phyloP scores from a whole-genome alignment of 2,888 invertebrate genomes.

The Gnatocerus cornutus region DNA sequence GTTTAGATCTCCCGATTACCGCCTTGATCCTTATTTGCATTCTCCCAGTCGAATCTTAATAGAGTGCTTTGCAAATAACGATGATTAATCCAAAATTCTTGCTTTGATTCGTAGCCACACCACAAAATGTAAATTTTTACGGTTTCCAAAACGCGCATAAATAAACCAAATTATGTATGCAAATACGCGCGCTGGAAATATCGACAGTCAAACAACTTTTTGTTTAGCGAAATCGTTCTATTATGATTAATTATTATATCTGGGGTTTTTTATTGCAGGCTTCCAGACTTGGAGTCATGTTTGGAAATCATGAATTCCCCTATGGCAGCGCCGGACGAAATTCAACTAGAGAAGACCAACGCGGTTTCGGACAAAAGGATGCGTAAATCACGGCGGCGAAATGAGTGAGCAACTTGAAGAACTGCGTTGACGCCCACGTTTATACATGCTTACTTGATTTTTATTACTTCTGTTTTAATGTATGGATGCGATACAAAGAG shows the following conservation, averaged over 20 bases:
- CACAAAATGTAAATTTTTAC: too few relatives aligned
- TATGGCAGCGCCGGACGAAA: neutral
- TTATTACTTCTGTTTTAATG: neutral
- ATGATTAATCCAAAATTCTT: neutral
- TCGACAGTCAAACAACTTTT: too few relatives aligned
- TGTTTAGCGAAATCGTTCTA: too few relatives aligned
- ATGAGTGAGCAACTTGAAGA: neutral
- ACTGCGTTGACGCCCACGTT: conserved; percentile 6
- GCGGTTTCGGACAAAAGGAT: neutral
- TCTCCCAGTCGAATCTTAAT: neutral
- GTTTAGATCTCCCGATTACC: neutral
- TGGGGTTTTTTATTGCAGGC: too few relatives aligned
- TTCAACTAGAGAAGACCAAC: conserved; percentile 2
- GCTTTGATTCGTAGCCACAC: neutral
- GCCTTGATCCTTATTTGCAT: neutral
- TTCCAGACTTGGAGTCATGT: too few relatives aligned
- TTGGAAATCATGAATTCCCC: neutral
- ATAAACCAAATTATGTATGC: neutral
- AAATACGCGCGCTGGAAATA: neutral
- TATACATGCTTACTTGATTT: neutral
- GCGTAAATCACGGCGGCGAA: neutral
- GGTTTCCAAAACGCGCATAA: too few relatives aligned
- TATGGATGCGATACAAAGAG: too few relatives aligned
- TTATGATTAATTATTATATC: too few relatives aligned
- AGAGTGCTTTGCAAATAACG: conserved; percentile 1